phyloP scores from a whole-genome alignment of 92 coral and sea anemone genomes.

The Pocillopora meandrina region DNA sequence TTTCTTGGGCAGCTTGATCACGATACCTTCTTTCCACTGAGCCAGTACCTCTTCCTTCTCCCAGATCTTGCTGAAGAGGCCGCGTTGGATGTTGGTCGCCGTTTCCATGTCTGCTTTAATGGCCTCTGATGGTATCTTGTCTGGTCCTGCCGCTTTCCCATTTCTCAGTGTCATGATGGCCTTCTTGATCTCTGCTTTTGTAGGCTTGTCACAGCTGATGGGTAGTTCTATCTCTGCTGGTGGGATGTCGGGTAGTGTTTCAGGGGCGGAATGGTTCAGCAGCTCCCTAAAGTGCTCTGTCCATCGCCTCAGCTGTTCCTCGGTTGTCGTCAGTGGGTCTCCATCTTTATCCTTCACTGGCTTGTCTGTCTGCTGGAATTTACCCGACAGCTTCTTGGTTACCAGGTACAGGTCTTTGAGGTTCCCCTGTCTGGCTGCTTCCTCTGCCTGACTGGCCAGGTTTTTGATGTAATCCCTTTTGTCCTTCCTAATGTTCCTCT shows the following conservation, averaged over 20 bases:
- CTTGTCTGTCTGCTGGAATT: neutral
- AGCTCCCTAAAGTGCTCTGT: neutral
- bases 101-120: neutral
- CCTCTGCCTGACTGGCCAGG: no score
- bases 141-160: constrained; percentile 4
- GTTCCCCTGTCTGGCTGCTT: neutral
- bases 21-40: no score
- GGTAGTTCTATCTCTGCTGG: constrained; percentile 12
- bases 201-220: neutral
- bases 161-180: neutral
- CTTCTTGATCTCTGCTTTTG: constrained; percentile 4
- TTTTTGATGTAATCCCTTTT: no score
- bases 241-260: no score
- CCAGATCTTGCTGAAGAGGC: constrained; percentile 9
- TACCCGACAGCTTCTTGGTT: constrained; percentile 6
- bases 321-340: neutral
- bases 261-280: neutral
- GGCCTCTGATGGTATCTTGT: neutral
- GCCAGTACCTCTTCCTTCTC: neutral
- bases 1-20: neutral
- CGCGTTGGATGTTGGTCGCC: neutral
- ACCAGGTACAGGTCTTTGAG: neutral
- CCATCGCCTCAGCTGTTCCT: constrained; percentile 13
- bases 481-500: no score
- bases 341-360: neutral